phyloP scores from a whole-genome alignment of 2,113 vertebrate species.

The Mesocricetus auratus region DNA sequence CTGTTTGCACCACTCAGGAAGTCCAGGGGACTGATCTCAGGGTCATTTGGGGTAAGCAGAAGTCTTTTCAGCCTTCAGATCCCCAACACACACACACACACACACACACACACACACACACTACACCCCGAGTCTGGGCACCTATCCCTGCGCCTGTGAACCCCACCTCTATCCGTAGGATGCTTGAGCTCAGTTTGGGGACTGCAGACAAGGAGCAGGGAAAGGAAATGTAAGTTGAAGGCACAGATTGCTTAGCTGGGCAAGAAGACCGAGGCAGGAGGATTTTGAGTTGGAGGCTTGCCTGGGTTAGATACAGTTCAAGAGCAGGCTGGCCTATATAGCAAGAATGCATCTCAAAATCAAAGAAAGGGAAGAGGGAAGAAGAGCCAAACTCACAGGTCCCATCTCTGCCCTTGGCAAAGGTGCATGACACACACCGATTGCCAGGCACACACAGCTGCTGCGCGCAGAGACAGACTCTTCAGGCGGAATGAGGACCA shows the following conservation, averaged over 20 bases:
- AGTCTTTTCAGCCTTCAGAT: background rate
- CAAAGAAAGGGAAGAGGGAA: background rate
- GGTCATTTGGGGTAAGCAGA: background rate
- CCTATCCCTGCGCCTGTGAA: background rate
- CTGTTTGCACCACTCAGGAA: background rate
- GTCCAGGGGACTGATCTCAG: background rate
- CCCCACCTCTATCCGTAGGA: no score
- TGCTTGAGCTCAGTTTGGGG: background rate
- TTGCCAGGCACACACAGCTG: background rate
- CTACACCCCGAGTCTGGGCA: accelerated
- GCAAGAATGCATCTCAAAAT: background rate
- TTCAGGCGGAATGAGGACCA: background rate
- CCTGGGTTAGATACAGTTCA: background rate
- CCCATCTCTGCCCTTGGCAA: background rate
- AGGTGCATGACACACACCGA: accelerated
- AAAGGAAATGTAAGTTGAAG: background rate
- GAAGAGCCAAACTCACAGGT: background rate
- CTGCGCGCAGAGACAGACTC: background rate
- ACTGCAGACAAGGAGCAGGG: background rate
- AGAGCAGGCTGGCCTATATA: background rate
- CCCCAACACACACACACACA: no score
- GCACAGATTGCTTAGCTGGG: background rate
- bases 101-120: no score
- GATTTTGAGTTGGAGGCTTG: background rate
- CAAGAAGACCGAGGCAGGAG: background rate